phyloP scores from a whole-genome alignment of 2,797 vertebrate species.

The Thaleichthys pacificus region DNA sequence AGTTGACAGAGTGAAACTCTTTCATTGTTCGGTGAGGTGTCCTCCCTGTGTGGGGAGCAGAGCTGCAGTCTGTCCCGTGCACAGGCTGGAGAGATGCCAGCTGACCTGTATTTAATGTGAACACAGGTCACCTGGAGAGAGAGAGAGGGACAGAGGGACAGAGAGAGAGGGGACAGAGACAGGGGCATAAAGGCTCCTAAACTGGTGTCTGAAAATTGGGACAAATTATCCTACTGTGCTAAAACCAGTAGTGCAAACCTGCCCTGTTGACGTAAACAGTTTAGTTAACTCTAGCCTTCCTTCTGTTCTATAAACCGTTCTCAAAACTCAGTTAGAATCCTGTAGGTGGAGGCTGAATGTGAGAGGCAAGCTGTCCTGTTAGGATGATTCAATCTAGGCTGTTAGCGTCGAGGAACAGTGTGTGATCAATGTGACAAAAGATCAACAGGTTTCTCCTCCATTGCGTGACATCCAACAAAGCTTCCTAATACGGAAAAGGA shows the following conservation, averaged over 20 bases:
- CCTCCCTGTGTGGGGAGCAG: no score
- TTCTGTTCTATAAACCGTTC: no score
- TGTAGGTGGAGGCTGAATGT: neutral
- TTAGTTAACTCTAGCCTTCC: no score
- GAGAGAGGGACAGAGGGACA: neutral
- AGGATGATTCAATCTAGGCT: conserved; percentile 1
- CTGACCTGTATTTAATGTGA: conserved; percentile 60
- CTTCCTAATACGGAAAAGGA: no score
- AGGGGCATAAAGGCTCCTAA: neutral
- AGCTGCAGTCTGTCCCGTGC: conserved; percentile 33
- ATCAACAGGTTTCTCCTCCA: no score
- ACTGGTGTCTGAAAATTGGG: conserved; percentile 31
- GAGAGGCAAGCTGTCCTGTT: conserved; percentile 5
- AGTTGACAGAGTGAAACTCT: no score
- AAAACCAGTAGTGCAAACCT: no score
- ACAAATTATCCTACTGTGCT: no score
- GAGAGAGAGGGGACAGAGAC: conserved; percentile 1
- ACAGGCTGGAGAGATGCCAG: conserved; percentile 30
- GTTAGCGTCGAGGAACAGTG: neutral
- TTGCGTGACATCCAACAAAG: no score
- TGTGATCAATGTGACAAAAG: neutral
- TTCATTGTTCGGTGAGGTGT: no score
- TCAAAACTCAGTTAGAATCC: no score
- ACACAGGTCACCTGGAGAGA: conserved; percentile 39
- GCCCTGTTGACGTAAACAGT: no score